Percentiles rank a stretch among this genome's conserved stretches.
phyloP scores from a whole-genome alignment of 2,888 invertebrate genomes.

The Drosophila ezoana region DNA sequence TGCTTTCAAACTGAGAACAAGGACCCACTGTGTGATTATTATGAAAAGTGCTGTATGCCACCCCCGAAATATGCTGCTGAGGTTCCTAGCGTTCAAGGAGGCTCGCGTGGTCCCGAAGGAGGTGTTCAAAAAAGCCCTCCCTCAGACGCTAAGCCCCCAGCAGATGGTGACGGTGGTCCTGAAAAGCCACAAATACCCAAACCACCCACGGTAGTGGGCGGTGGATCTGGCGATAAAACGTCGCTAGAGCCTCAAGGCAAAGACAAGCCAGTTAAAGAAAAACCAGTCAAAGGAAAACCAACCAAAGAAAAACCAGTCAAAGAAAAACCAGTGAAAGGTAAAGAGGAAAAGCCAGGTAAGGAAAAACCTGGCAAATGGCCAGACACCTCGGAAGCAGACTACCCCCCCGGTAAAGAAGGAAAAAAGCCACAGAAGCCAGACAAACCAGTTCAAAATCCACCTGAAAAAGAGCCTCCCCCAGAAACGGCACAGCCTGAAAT shows the following conservation, averaged over 20 bases:
- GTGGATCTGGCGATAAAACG: too few relatives aligned
- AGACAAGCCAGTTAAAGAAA: background rate
- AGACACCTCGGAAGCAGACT: background rate
- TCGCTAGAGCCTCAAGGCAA: too few relatives aligned
- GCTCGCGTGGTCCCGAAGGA: too few relatives aligned
- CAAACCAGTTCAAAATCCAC: too few relatives aligned
- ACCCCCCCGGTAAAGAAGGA: background rate
- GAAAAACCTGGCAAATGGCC: background rate
- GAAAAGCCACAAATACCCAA: background rate
- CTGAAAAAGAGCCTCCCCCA: background rate
- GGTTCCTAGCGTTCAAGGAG: background rate
- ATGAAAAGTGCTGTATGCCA: slow-evolving; percentile 34
- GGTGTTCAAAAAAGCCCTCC: too few relatives aligned
- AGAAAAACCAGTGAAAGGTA: background rate
- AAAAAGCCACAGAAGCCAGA: background rate
- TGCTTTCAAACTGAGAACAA: slow-evolving; percentile 33
- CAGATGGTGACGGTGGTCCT: too few relatives aligned
- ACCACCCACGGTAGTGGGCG: background rate
- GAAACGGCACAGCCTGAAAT: too few relatives aligned
- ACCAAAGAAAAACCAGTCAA: background rate
- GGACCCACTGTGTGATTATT: slow-evolving; percentile 12
- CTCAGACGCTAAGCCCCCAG: too few relatives aligned
- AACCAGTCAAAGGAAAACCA: background rate
- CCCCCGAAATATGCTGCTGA: background rate
- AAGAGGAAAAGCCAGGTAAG: background rate